Evolutionary conservation across 2,797 vertebrate species (phyloP), one percentile per base, ranked within the genome.

Genomic region (Selene dorsalis): DNA sequence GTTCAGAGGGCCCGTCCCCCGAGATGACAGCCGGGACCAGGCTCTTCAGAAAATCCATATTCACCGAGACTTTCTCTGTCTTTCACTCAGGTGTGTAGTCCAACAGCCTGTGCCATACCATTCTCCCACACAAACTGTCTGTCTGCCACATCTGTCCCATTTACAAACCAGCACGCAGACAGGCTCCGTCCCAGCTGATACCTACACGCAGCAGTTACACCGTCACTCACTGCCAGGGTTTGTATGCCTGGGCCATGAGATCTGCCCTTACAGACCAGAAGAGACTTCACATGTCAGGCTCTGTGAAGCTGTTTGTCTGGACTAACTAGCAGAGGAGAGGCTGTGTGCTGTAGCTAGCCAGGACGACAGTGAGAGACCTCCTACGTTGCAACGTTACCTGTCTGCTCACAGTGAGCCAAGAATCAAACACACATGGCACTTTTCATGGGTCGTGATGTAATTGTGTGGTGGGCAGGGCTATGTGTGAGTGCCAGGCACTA

Each of bases 41-140:
- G 93, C 95, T 97, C 93, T 95, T 99, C 65, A 99, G 92, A 91
- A 99, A 98, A 50, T 98, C 97, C 97, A 99, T 99, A 60, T 77
- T 83, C 50, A 3, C 26, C 59, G 61, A 77, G 61, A 35, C 43
- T 57, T 81, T 78, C 67, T 70, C 45, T 67, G 57, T 77, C 64
- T 66, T 81, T 87, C 69, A 81, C 77, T 86, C 83, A 28, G 69
- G 78, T 58, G 59, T 45, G 59, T 67, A 47, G 73, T 88, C 87
- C 79, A 62, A 16, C 18, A 62, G 43, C 48, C 61, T 66, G 24
- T 56, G 38, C 65, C 79, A 28, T 63, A 43, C 70, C 88, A 81
- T 88, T 73, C 69, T 81, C 73, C 78, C 55, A 65, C 7, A 59
- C 38, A 62, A 71, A 52, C 50, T 60, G 68, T 39, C 80, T 11